Percentiles rank a stretch among this genome's conserved stretches.
Conservation (phyloP, 2,113 vertebrate species). For the Sinocyclocheilus rhinocerous region DNA sequence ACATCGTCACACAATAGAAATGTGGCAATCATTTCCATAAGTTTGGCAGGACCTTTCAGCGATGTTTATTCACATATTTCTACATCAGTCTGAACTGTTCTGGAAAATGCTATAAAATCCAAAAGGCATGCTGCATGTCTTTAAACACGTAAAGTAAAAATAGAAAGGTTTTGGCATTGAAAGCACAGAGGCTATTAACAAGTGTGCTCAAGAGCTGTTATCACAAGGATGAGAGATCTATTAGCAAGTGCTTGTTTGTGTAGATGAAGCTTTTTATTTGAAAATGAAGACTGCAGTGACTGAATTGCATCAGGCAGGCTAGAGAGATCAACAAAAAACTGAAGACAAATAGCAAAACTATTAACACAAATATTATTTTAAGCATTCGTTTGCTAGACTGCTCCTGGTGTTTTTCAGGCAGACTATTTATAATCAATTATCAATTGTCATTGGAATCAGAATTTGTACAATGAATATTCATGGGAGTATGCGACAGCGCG, state of each 20-base stretch:
- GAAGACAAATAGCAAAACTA: neutral
- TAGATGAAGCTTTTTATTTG: slow-evolving; percentile 30
- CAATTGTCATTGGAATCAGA: neutral
- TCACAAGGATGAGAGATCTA: slow-evolving; percentile 37
- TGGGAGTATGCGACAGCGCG: neutral
- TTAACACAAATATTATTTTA: neutral
- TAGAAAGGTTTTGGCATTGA: neutral
- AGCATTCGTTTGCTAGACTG: too few relatives aligned
- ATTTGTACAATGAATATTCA: neutral
- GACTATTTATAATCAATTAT: slow-evolving; percentile 3
- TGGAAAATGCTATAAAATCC: neutral
- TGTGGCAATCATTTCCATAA: slow-evolving; percentile 1
- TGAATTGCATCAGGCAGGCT: neutral
- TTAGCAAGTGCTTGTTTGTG: slow-evolving; percentile 54
- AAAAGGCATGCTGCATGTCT: neutral
- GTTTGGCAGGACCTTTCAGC: neutral
- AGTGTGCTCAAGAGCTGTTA: slow-evolving; percentile 36
- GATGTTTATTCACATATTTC: neutral
- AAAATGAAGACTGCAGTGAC: slow-evolving; percentile 1
- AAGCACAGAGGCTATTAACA: slow-evolving; percentile 34
- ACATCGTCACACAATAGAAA: slow-evolving; percentile 3
- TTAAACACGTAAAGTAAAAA: neutral
- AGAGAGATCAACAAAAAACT: neutral
- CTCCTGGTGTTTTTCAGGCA: neutral
- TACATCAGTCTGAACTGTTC: neutral